These are phyloP conservation scores for Hypocryptadius cinnamomeus DNA, from an alignment of 2,113 vertebrate genomes.

Conservation along the genomic window DNA sequence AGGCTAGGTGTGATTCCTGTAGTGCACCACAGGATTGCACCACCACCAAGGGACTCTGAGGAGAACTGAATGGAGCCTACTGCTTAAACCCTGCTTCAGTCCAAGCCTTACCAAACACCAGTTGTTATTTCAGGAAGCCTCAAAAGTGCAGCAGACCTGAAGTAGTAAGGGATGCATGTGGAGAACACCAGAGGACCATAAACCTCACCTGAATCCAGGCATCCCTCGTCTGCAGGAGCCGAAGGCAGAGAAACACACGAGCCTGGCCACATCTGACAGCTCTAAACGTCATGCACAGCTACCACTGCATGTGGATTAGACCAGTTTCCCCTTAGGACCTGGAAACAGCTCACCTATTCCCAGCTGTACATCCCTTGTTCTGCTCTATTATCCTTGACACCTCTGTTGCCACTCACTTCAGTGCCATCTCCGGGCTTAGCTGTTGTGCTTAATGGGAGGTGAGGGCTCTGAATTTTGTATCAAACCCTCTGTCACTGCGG, in stretches of 20 bases:
- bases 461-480: conserved; percentile 47
- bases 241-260: background rate
- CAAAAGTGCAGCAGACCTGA: background rate
- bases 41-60: background rate
- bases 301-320: background rate
- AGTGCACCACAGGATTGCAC: background rate
- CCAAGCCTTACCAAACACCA: background rate
- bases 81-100: background rate
- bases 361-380: background rate
- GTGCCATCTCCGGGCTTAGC: background rate
- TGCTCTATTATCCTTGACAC: conserved; percentile 36
- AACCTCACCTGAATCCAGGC: background rate
- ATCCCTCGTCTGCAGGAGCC: background rate
- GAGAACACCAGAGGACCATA: background rate
- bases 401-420: background rate
- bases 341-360: conserved; percentile 5
- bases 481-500: conserved; percentile 36
- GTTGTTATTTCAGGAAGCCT: background rate
- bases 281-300: background rate
- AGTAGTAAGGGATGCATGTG: background rate
- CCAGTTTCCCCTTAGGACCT: background rate
- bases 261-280: background rate
- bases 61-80: background rate
- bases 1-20: background rate
- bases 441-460: conserved; percentile 41